These are phyloP conservation scores for Clinocottus analis DNA, from an alignment of 2,113 vertebrate species.

Conservation along the genomic window DNA sequence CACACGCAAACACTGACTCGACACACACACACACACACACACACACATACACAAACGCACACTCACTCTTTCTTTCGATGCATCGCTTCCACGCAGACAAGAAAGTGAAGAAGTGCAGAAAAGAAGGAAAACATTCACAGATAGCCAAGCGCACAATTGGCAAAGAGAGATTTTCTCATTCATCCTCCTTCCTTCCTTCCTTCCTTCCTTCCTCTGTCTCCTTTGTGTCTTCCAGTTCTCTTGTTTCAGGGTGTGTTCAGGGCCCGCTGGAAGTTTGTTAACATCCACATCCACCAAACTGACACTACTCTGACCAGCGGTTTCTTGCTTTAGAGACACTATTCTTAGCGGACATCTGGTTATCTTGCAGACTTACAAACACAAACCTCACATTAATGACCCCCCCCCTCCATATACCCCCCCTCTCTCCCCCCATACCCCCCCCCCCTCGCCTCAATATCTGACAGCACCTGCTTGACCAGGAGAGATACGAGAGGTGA, in stretches of 20 bases:
- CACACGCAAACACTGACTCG: constrained; percentile 54
- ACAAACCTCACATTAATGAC: background rate
- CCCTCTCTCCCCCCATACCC: too few relatives aligned
- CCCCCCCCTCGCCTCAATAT: background rate
- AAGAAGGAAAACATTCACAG: constrained; percentile 50
- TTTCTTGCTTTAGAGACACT: background rate
- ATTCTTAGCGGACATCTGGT: background rate
- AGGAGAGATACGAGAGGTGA: constrained; percentile 8
- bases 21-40: constrained; percentile 61
- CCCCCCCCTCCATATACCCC: too few relatives aligned
- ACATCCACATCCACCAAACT: constrained; percentile 1
- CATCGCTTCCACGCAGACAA: constrained; percentile 60
- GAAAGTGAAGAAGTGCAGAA: constrained; percentile 62
- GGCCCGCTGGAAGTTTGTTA: background rate
- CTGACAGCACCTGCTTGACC: constrained; percentile 22
- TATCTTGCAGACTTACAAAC: constrained; percentile 6
- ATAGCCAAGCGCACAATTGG: too few relatives aligned
- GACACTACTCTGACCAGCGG: background rate
- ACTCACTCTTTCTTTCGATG: constrained; percentile 47
- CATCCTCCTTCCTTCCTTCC: constrained; percentile 24
- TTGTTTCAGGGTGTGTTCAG: constrained; percentile 14
- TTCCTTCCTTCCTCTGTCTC: constrained; percentile 7
- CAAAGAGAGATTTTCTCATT: constrained; percentile 43
- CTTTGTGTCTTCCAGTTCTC: constrained; percentile 6
- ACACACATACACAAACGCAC: constrained; percentile 58